Percentiles rank a stretch among this genome's conserved stretches.
Conservation (phyloP, 1,140 invertebrate genomes). For the Leptinotarsa undecemlineata region DNA sequence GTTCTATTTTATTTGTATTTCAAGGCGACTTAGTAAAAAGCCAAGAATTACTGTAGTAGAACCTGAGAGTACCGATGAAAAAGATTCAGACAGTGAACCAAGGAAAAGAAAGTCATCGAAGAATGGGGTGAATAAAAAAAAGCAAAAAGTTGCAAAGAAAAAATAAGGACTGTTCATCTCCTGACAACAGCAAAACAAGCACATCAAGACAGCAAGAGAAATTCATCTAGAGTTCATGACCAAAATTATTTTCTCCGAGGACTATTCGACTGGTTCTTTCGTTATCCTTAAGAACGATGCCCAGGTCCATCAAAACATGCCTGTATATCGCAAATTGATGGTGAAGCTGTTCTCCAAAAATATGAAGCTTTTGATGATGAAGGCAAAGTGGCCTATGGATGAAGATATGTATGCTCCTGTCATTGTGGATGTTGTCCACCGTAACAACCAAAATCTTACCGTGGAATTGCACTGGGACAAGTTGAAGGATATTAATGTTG, state of each 20-base stretch:
- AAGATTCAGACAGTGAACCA: conserved; percentile 27
- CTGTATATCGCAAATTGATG: conserved; percentile 76
- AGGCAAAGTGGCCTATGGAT: conserved; percentile 61
- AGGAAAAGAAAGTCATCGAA: conserved; percentile 22
- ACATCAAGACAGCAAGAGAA: conserved; percentile 10
- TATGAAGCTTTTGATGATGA: conserved; percentile 73
- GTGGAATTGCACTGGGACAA: conserved; percentile 49
- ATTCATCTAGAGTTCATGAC: conserved; percentile 37
- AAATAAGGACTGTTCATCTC: background rate
- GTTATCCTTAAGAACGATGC: conserved; percentile 52
- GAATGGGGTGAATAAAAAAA: conserved; percentile 19
- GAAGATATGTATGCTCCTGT: conserved; percentile 50
- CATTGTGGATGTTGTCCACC: conserved; percentile 42
- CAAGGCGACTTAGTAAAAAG: conserved; percentile 38
- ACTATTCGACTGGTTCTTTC: conserved; percentile 50
- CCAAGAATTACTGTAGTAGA: conserved; percentile 25
- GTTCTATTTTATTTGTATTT: background rate
- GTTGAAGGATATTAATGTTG: conserved; percentile 43
- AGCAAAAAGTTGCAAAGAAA: background rate
- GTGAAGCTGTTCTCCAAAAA: conserved; percentile 76
- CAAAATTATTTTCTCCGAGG: conserved; percentile 41
- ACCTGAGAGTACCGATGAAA: conserved; percentile 14
- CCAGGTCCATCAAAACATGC: conserved; percentile 47
- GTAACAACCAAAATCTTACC: conserved; percentile 42
- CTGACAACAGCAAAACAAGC: conserved; percentile 14